Conservation (phyloP, 2,888 invertebrate genomes). For the Hartigia nigra region DNA sequence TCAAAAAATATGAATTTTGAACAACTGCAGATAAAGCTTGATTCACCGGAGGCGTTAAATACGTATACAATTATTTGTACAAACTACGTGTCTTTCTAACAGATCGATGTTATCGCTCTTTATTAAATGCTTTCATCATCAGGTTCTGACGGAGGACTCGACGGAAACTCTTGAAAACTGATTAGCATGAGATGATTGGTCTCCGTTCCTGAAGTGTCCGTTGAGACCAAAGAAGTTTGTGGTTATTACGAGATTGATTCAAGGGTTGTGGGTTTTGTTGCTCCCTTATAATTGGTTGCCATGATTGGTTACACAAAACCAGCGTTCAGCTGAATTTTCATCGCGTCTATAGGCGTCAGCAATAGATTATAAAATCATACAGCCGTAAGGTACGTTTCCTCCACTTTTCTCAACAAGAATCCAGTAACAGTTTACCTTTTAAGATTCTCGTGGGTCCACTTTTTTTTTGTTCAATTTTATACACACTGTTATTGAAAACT, state of each 20-base stretch:
- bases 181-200: neutral
- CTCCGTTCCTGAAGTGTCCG: neutral
- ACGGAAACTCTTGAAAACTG: neutral
- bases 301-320: neutral
- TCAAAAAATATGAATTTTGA: neutral
- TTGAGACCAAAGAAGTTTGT: neutral
- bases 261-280: neutral
- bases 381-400: neutral
- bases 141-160: neutral
- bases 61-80: neutral
- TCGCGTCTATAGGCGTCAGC: neutral
- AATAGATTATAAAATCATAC: neutral
- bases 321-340: neutral
- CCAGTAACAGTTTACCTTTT: neutral
- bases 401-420: neutral
- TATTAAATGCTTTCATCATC: neutral
- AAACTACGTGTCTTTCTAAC: neutral
- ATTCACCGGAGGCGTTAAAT: neutral
- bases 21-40: neutral
- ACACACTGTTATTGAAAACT: neutral
- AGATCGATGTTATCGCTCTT: neutral
- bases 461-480: no score
- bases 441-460: neutral
- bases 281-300: neutral
- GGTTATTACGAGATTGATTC: neutral